A percentile compares a stretch with the other conserved stretches of the same genome.
Evolutionary conservation across 2,113 vertebrate species (phyloP).

Genomic region (rabbit (Oryctolagus cuniculus)): DNA sequence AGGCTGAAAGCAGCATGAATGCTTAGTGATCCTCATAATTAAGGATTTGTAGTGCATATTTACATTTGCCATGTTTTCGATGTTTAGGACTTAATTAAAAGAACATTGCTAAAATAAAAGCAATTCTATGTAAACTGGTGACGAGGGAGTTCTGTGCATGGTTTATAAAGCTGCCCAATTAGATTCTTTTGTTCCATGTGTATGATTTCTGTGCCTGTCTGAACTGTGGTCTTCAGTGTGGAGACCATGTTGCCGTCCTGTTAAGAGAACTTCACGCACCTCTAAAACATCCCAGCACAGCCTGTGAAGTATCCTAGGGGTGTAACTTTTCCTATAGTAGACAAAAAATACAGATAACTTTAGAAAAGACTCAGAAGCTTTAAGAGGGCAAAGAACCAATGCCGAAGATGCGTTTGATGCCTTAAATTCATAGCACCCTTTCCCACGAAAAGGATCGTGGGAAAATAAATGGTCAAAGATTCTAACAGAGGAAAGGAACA

Average conservation of each 20-base stretch:
- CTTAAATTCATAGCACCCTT: not conserved
- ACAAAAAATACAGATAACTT: not conserved
- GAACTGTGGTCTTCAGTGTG: slow-evolving; percentile 24
- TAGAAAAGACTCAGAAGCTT: not conserved
- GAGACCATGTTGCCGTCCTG: not conserved
- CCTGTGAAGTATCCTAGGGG: not conserved
- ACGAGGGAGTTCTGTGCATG: slow-evolving; percentile 73
- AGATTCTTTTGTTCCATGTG: slow-evolving; percentile 64
- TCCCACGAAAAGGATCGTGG: not conserved
- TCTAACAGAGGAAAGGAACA: slow-evolving; percentile 1
- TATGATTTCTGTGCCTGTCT: slow-evolving; percentile 65
- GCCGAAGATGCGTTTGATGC: not conserved
- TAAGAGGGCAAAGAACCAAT: slow-evolving; percentile 20
- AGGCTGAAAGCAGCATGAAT: slow-evolving; percentile 65
- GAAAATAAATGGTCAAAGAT: slow-evolving; percentile 7
- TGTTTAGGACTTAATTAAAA: slow-evolving; percentile 82
- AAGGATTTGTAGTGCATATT: slow-evolving; percentile 80
- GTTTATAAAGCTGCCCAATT: slow-evolving; percentile 77
- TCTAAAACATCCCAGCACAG: not conserved
- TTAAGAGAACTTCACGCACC: not conserved
- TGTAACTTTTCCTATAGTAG: not conserved
- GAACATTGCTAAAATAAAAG: slow-evolving; percentile 78
- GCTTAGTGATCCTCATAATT: slow-evolving; percentile 69
- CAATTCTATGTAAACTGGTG: slow-evolving; percentile 77
- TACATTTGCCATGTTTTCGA: slow-evolving; percentile 81